Conservation (phyloP, 2,113 vertebrate genomes). For the Alouatta palliata region DNA sequence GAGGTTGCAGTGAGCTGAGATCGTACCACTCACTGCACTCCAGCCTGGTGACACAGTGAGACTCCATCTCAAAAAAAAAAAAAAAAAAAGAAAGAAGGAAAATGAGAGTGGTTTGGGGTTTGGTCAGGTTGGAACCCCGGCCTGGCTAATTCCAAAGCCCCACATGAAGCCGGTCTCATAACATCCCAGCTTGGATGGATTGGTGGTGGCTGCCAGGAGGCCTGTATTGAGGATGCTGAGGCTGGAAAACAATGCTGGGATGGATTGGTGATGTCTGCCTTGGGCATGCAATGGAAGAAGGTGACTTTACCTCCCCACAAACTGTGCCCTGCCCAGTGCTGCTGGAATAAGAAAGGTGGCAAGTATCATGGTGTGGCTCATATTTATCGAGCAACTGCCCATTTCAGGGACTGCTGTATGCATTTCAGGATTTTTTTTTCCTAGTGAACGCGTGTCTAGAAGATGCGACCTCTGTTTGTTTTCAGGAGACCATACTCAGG, state of each 20-base stretch:
- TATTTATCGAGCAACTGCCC: not conserved
- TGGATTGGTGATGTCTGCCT: not conserved
- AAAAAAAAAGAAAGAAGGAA: too few species aligned
- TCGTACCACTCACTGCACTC: too few species aligned
- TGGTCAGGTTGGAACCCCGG: not conserved
- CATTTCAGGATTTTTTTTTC: not conserved
- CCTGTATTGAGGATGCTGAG: not conserved
- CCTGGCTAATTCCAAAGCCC: not conserved
- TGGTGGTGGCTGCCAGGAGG: not conserved
- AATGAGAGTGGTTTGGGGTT: not conserved
- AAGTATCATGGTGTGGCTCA: not conserved
- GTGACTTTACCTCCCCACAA: too few species aligned
- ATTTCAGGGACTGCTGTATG: not conserved
- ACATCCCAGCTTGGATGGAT: not conserved
- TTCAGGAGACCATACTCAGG: slow-evolving; percentile 21
- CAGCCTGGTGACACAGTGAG: too few species aligned
- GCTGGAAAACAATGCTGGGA: not conserved
- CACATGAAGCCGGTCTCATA: not conserved
- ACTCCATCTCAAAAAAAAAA: too few species aligned
- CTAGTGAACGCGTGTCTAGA: not conserved
- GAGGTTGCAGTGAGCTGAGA: too few species aligned
- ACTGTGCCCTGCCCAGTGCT: not conserved
- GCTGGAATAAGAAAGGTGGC: not conserved
- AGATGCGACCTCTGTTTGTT: not conserved
- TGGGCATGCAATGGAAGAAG: not conserved